These are phyloP conservation scores for Gallinago paraguaiae DNA, from an alignment of 2,113 vertebrate genomes.

Conservation along the genomic window DNA sequence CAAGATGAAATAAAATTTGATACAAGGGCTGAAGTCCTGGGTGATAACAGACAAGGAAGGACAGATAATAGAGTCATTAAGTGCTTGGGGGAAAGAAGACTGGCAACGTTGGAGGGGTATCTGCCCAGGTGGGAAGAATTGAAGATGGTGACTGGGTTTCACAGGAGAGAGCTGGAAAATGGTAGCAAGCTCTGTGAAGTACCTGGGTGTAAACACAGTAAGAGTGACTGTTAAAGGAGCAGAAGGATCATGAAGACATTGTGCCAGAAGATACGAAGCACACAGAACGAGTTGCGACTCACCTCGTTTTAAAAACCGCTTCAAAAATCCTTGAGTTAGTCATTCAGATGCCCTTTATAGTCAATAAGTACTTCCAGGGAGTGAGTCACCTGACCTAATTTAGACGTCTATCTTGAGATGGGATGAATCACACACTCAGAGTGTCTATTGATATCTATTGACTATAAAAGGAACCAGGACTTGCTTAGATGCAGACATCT, in stretches of 20 bases:
- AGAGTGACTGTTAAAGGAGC: background rate
- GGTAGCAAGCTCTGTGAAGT: background rate
- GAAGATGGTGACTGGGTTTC: background rate
- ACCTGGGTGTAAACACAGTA: background rate
- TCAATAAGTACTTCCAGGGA: conserved; percentile 59
- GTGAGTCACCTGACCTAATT: conserved; percentile 68
- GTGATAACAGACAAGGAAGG: background rate
- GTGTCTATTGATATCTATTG: conserved; percentile 69
- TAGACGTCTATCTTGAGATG: conserved; percentile 62
- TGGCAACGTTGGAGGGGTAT: background rate
- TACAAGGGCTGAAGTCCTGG: background rate
- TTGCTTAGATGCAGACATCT: conserved; percentile 29
- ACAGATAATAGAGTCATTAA: background rate
- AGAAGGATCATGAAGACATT: background rate
- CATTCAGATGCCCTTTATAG: conserved; percentile 55
- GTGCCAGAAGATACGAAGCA: background rate
- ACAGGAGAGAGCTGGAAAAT: background rate
- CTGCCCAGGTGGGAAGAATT: background rate
- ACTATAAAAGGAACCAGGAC: conserved; percentile 64
- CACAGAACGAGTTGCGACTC: background rate
- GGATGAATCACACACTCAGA: conserved; percentile 62
- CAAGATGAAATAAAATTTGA: background rate
- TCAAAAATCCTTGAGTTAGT: conserved; percentile 11
- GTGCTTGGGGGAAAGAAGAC: background rate
- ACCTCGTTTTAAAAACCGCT: background rate